Base-by-base conservation (phyloP, 2,113 vertebrate species). In the Eptatretus burgeri region DNA sequence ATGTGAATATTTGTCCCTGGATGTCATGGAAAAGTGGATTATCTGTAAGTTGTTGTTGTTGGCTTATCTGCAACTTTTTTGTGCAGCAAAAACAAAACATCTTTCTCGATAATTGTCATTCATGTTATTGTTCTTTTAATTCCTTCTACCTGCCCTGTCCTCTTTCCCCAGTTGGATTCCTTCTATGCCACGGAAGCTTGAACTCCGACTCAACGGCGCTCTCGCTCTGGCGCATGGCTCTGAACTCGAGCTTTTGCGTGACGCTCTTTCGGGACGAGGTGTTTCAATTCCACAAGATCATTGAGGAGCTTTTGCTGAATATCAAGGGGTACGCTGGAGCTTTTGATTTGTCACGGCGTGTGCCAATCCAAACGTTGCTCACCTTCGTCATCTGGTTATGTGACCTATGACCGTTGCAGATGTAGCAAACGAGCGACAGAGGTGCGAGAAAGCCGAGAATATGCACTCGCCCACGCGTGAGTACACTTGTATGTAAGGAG, bases 11-110 rank as follows among this genome's bases (percentile, higher is more conserved):
- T 74, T 95, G 63, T 76, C 88, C 1, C 70, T 83, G 74, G 86
- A 95, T 64, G 77, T 78, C 67, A 85, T 93, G 79, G 88, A 93
- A 70, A 78, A 81, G 62, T 93, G 88, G 86, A 84, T 95, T 66
- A 71, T 85, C 50, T 69, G 88, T 95, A 74, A 80, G 83, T 82
- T 64, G 66, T 9, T 20, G 12, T 60, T 60, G 9, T 60, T 60
- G 20, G n/a, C 19, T 20, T 60, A 9, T 17, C 10, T 60, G 10
- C 27, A 41, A 41, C 7, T 41, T 41, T 41, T 41, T 41, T n/a
- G n/a, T n/a, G n/a, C n/a, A n/a, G n/a, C n/a, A n/a, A n/a, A n/a
- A n/a, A n/a, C n/a, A n/a, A n/a, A n/a, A 7, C 7, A 41, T 7
- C 27, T 41, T 41, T 41, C 27, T 41, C 7, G 27, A 41, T 41